Base-by-base conservation (phyloP, 2,888 invertebrate genomes). In the Parnassius orleans region DNA sequence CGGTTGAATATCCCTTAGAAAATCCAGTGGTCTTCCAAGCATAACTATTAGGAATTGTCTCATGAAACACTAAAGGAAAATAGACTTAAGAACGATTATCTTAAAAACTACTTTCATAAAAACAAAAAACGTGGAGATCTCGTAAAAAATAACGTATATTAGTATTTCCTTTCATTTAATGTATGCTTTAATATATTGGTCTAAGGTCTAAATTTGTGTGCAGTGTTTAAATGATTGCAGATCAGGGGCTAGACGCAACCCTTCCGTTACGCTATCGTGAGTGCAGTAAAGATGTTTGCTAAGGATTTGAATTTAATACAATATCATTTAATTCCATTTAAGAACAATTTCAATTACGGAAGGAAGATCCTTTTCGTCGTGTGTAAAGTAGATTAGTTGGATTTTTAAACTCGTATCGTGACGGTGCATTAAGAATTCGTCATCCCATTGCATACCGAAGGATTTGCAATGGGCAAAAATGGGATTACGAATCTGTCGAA, bases 251-350 rank as follows among this genome's bases (percentile, higher is more conserved):
- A 76, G 74, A 74, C 24, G 72, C 82, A 86, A 83, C 87, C 88
- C 86, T 83, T 81, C 81, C 79, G 89, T 89, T 77, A 81, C 84
- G 89, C 80, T 80, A 81, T 7, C 75, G 75, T 83, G 75, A 68
- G 79, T 81, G 80, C 83, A 76, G 55, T 56, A 57, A 61, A 48
- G 24, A 61, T 43, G 10, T 51, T 59, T 59, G 41, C 51, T n/a
- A 42, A 55, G 63, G 55, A 63, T 53, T 63, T 59, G 47, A 56
- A 44, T 56, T 52, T 19, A 63, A 56, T 53, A 48, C 48, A 43
- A 61, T 63, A 50, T 59, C 46, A 10, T 46, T 55, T 63, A 51
- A 62, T 62, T 50, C 53, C 48, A 57, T 62, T 50, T 57, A 19
- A 57, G 47, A 57, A 57, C 42, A 53, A 57, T 11, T 55, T 50